These are phyloP conservation scores for Rhabdornis inornatus DNA, from an alignment of 2,113 vertebrate genomes.

Conservation along the genomic window DNA sequence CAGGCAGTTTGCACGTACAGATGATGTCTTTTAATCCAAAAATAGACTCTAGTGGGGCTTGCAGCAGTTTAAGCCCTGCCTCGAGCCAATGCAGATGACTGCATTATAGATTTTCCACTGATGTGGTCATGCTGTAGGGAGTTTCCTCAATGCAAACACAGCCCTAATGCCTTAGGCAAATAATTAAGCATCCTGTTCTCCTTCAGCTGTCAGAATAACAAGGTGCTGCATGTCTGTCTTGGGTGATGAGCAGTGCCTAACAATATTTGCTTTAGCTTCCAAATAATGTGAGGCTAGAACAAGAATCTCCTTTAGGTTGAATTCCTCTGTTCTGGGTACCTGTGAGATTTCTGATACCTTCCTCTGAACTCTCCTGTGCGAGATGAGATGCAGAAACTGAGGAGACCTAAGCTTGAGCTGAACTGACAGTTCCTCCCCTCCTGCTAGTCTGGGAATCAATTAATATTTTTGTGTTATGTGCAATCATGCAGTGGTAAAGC, in stretches of 20 bases:
- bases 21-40: not conserved
- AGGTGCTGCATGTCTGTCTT: not conserved
- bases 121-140: not conserved
- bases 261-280: not conserved
- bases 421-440: not conserved
- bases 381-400: not conserved
- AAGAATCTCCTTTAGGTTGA: not conserved
- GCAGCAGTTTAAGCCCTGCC: not conserved
- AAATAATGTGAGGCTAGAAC: not conserved
- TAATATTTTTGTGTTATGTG: not conserved
- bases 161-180: not conserved
- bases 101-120: not conserved
- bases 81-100: not conserved
- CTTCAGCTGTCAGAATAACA: not conserved
- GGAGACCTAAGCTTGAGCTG: constrained; percentile 3
- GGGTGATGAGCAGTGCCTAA: not conserved
- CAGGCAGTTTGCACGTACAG: not conserved
- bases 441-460: constrained; percentile 12
- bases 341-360: not conserved
- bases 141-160: not conserved
- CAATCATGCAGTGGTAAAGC: not conserved
- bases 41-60: not conserved
- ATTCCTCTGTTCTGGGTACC: not conserved
- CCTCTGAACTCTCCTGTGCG: not conserved
- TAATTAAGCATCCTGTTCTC: not conserved